Evolutionary conservation across 92 coral and sea anemone species (phyloP).

Genomic region (Paramuricea clavata): DNA sequence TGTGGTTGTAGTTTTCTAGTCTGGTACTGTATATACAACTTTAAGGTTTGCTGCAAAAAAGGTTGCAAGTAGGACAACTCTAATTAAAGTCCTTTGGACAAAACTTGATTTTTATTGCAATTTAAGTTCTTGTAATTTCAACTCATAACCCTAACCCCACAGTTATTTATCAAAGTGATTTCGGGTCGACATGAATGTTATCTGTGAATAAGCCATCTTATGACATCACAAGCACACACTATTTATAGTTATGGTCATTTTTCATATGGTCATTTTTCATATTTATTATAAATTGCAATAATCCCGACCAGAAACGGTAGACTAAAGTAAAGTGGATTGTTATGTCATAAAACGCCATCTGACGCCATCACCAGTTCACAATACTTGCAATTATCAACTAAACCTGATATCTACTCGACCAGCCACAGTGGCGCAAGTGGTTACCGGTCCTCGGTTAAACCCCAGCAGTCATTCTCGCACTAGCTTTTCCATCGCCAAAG

Average conservation of each 20-base stretch:
- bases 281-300: too few relatives aligned
- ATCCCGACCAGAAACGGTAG: too few relatives aligned
- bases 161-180: background rate
- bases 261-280: too few relatives aligned
- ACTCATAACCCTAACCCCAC: too few relatives aligned
- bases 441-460: too few relatives aligned
- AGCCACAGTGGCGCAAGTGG: too few relatives aligned
- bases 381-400: background rate
- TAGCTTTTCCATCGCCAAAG: conserved; percentile 95
- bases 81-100: too few relatives aligned
- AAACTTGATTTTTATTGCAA: too few relatives aligned
- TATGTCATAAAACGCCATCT: background rate
- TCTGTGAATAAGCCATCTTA: background rate
- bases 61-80: background rate
- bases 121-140: too few relatives aligned
- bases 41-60: background rate
- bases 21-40: background rate
- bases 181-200: background rate
- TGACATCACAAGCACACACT: background rate
- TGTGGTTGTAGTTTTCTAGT: background rate
- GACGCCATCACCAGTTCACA: background rate
- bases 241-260: too few relatives aligned
- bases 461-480: background rate
- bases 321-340: too few relatives aligned
- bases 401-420: too few relatives aligned